These are phyloP conservation scores for Monoplex corrugatus DNA, from an alignment of 2,888 invertebrate genomes.

Conservation along the genomic window DNA sequence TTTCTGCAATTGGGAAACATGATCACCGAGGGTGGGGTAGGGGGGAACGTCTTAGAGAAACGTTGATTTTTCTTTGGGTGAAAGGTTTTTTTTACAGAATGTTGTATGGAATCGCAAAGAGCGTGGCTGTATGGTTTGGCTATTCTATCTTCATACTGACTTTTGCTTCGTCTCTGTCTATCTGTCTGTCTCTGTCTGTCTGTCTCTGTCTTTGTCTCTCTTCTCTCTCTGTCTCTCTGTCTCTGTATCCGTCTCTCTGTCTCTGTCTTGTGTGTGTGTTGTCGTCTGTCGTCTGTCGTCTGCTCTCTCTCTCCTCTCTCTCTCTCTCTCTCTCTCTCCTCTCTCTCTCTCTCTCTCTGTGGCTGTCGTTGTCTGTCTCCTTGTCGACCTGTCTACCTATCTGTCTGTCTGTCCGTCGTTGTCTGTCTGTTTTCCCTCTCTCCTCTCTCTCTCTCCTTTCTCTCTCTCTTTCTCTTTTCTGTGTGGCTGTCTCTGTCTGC, in stretches of 20 bases:
- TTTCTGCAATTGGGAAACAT: no score
- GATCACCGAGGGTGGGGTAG: no score
- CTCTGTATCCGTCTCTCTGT: neutral
- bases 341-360: neutral
- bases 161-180: no score
- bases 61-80: no score
- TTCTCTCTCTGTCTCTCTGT: neutral
- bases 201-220: neutral
- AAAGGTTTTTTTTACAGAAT: no score
- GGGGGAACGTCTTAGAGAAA: no score
- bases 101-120: no score
- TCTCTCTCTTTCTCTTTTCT: neutral
- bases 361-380: no score
- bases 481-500: no score
- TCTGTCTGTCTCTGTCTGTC: neutral
- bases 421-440: neutral
- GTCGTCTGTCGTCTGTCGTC: neutral
- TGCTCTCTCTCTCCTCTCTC: constrained; percentile 1
- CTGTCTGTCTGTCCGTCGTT: neutral
- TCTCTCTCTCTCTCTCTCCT: neutral
- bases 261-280: no score
- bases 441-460: neutral
- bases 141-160: no score
- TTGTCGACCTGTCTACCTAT: neutral
- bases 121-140: no score